Base-by-base conservation (phyloP, 2,797 vertebrate species). In the Danio choprae region DNA sequence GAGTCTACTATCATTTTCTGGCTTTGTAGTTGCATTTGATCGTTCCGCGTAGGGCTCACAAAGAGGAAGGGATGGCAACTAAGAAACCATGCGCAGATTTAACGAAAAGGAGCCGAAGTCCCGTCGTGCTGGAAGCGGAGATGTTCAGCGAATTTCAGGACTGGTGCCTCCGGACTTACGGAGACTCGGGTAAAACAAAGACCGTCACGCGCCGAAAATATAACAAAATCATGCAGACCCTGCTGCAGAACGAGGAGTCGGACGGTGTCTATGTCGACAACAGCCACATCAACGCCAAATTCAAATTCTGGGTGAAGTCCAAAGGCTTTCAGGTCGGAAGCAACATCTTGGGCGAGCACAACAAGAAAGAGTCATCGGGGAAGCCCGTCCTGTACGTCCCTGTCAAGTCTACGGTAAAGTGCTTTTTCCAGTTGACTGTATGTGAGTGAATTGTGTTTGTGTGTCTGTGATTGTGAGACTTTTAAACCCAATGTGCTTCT, bases 241-340 rank as follows among this genome's bases (percentile, higher is more conserved):
- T 95, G 85, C 90, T 95, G 92, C 96, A 96, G 89, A 96, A 93
- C 89, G 95, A 94, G 90, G 96, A 96, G 87, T 89, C 92, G 85
- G 93, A 94, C 44, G 92, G 92, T 86, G 94, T 96, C 22, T 95
- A 93, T 71, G 92, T 94, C 86, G 94, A 95, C 88, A 94, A 93
- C 92, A 94, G 92, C 91, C 93, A 94, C 91, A 94, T 95, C 93
- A 98, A 98, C 93, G 96, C 96, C 93, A 98, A 98, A 96, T 98
- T 98, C 92, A 97, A 98, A 95, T 98, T 98, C 86, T 98, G 97
- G 97, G 97, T 98, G 92, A 96, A 96, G 94, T 97, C 96, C 78
- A 98, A 98, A 88, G 96, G 97, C 87, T 98, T 98, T 91, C 96
- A 97, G 93, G 96, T 98, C 91, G 97, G 96, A 83, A 95, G 94